Percentiles rank a stretch among this genome's conserved stretches.
Evolutionary conservation across 1,140 invertebrate genomes (phyloP).

Genomic region (Aphelenchoides besseyi): DNA sequence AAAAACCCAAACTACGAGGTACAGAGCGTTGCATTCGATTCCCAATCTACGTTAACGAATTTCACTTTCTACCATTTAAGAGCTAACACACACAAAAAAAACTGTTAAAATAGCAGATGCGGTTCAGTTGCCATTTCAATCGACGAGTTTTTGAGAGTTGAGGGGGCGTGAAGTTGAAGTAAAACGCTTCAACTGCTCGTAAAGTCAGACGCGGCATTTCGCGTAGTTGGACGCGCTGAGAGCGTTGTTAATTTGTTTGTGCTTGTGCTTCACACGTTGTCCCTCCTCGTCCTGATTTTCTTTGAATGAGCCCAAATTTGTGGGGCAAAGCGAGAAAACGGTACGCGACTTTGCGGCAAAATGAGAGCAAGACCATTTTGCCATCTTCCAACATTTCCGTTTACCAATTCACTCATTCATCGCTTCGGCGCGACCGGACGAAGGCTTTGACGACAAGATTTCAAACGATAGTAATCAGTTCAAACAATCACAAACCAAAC

Average conservation of each 20-base stretch:
- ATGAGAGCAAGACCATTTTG: neutral
- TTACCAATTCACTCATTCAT: neutral
- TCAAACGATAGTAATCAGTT: neutral
- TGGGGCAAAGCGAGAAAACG: neutral
- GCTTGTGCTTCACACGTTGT: neutral
- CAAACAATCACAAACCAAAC: neutral
- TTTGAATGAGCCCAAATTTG: neutral
- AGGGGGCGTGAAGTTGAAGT: slow-evolving; percentile 1
- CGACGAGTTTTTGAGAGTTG: no score
- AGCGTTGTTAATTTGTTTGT: slow-evolving; percentile 1
- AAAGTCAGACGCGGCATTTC: neutral
- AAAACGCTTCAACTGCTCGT: neutral
- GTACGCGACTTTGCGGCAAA: neutral
- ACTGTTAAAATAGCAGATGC: no score
- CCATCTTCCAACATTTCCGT: neutral
- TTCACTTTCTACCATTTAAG: neutral
- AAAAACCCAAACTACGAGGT: no score
- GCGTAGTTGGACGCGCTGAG: neutral
- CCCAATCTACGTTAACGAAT: neutral
- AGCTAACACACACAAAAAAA: no score
- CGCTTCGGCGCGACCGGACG: neutral
- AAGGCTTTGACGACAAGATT: neutral
- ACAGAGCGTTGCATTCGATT: neutral
- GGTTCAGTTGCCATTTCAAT: no score
- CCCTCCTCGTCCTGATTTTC: neutral